Evolutionary conservation across 1,140 invertebrate species (phyloP).

Genomic region (Microplitis mediator): DNA sequence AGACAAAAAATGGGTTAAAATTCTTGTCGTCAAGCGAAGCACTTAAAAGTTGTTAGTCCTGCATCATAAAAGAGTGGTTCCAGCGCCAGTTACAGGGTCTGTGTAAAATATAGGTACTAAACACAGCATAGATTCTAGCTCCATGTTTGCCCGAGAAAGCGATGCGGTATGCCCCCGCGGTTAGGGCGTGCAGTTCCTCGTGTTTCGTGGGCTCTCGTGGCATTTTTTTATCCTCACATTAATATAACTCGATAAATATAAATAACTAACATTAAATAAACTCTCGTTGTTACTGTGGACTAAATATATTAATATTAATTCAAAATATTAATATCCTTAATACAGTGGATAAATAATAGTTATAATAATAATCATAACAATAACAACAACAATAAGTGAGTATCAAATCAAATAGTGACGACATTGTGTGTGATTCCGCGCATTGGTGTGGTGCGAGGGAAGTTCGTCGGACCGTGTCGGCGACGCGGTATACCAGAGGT

Average conservation of each 20-base stretch:
- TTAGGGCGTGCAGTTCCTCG: constrained; percentile 52
- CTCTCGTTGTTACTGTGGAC: no score
- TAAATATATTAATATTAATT: no score
- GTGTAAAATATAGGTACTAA: constrained; percentile 40
- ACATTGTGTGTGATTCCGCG: constrained; percentile 25
- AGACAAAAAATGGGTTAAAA: neutral
- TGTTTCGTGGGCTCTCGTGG: constrained; percentile 44
- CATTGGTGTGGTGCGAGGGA: constrained; percentile 30
- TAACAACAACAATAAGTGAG: neutral
- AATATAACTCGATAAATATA: neutral
- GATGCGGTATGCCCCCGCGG: constrained; percentile 55
- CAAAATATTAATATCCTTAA: no score
- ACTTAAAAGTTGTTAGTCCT: constrained; percentile 17
- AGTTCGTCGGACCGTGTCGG: constrained; percentile 41
- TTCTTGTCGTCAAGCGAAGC: constrained; percentile 37
- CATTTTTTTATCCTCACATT: constrained; percentile 23
- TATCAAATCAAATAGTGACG: constrained; percentile 5
- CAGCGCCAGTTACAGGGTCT: constrained; percentile 31
- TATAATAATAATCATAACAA: neutral
- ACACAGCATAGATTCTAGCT: constrained; percentile 48
- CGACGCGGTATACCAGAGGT: constrained; percentile 46
- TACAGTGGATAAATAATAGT: neutral
- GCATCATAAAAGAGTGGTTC: neutral
- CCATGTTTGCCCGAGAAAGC: constrained; percentile 54
- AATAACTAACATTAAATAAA: neutral